A percentile compares a stretch with the other conserved stretches of the same genome.
phyloP scores from a whole-genome alignment of 2,888 invertebrate genomes.

The Dysmachus trigonus region DNA sequence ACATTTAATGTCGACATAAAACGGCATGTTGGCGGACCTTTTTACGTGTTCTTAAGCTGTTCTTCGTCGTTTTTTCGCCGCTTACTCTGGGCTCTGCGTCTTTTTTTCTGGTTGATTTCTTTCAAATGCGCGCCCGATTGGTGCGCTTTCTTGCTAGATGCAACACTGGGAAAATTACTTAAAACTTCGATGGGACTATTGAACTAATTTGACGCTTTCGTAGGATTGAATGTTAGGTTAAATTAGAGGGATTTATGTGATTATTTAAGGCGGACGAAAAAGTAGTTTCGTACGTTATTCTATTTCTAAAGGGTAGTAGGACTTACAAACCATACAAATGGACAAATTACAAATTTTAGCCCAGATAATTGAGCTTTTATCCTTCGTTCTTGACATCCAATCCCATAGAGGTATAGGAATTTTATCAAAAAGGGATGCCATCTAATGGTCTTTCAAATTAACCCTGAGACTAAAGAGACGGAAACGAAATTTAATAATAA shows the following conservation, averaged over 20 bases:
- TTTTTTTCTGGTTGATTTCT: background rate
- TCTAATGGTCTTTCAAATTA: no score
- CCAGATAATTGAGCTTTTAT: no score
- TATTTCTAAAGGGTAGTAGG: no score
- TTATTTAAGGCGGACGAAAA: background rate
- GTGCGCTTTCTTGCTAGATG: background rate
- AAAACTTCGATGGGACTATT: background rate
- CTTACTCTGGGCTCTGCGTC: background rate
- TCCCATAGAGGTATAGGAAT: no score
- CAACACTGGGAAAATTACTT: background rate
- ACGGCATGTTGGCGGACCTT: slow-evolving; percentile 38
- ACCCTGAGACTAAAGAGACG: no score
- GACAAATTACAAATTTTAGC: no score
- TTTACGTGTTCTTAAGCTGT: slow-evolving; percentile 21
- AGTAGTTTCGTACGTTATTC: no score
- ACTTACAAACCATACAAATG: no score
- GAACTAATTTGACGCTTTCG: background rate
- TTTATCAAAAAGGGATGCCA: no score
- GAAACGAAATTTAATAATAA: no score
- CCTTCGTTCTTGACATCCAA: no score
- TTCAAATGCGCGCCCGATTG: background rate
- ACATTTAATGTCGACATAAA: slow-evolving; percentile 39
- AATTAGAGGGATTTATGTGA: background rate
- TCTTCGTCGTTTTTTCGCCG: background rate
- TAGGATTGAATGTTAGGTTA: background rate